Conservation (phyloP, 30 jellyfish, hydroid and myxozoan species). For the Hydractinia echinata region DNA sequence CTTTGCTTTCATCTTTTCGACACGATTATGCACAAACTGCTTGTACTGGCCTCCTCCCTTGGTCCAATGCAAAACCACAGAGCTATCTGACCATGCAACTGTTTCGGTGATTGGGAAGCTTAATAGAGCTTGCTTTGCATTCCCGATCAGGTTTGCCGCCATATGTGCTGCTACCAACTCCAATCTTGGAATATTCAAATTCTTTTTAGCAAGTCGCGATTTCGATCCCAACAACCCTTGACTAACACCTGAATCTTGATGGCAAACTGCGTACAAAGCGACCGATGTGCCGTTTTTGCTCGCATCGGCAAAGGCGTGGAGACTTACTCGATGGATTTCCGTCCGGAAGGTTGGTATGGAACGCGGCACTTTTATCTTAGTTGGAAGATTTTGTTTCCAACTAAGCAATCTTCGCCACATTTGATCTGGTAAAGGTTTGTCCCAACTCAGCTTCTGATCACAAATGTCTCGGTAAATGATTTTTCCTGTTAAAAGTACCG, state of each 20-base stretch:
- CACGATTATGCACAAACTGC: slow-evolving; percentile 59
- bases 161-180: slow-evolving; percentile 60
- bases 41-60: slow-evolving; percentile 26
- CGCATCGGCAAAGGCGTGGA: slow-evolving; percentile 48
- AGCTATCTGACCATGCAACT: slow-evolving; percentile 44
- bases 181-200: slow-evolving; percentile 60
- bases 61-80: slow-evolving; percentile 1
- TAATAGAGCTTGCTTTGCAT: slow-evolving; percentile 36
- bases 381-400: no score
- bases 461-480: slow-evolving; percentile 40
- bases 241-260: no score
- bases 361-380: slow-evolving; percentile 22
- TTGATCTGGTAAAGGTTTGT: slow-evolving; percentile 33
- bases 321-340: slow-evolving; percentile 8
- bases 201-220: no score
- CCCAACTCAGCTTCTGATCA: slow-evolving; percentile 55
- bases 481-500: no score
- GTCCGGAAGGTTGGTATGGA: neutral
- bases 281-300: slow-evolving; percentile 38
- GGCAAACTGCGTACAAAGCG: slow-evolving; percentile 26
- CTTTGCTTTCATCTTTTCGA: slow-evolving; percentile 26
- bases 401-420: no score
- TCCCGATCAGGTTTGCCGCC: slow-evolving; percentile 39
- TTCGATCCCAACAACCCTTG: no score
- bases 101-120: no score